phyloP scores from a whole-genome alignment of 2,888 invertebrate genomes.

The Deilephila porcellus region DNA sequence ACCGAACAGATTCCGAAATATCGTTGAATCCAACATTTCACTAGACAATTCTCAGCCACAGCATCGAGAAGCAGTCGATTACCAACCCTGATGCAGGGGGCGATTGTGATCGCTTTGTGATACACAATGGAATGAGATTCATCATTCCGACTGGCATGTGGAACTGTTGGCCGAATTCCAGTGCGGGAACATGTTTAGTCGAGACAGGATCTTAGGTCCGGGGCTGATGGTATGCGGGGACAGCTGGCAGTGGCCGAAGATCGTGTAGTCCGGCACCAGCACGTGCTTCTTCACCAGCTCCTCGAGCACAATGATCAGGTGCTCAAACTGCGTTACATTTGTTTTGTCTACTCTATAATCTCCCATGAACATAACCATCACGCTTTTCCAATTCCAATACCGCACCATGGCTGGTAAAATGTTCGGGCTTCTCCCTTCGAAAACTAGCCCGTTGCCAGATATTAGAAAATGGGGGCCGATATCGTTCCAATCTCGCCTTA shows the following conservation, averaged over 20 bases:
- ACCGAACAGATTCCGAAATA: no score
- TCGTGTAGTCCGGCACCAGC: slow-evolving; percentile 53
- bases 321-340: slow-evolving; percentile 56
- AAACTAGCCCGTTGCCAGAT: slow-evolving; percentile 65
- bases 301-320: slow-evolving; percentile 59
- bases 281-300: slow-evolving; percentile 55
- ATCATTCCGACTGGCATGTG: slow-evolving; percentile 45
- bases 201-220: slow-evolving; percentile 57
- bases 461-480: slow-evolving; percentile 75
- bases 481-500: slow-evolving; percentile 57
- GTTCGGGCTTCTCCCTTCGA: slow-evolving; percentile 75
- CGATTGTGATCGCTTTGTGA: background rate
- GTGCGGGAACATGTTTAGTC: slow-evolving; percentile 55
- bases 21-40: no score
- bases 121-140: background rate
- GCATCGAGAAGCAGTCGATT: background rate
- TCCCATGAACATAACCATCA: slow-evolving; percentile 72
- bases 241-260: slow-evolving; percentile 69
- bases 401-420: slow-evolving; percentile 62
- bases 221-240: slow-evolving; percentile 55
- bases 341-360: slow-evolving; percentile 57
- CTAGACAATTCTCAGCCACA: no score
- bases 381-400: slow-evolving; percentile 59
- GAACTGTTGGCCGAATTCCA: slow-evolving; percentile 57
- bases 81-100: slow-evolving; percentile 12